Evolutionary conservation across 2,797 vertebrate genomes (phyloP).

Genomic region (Gymnothorax javanicus): DNA sequence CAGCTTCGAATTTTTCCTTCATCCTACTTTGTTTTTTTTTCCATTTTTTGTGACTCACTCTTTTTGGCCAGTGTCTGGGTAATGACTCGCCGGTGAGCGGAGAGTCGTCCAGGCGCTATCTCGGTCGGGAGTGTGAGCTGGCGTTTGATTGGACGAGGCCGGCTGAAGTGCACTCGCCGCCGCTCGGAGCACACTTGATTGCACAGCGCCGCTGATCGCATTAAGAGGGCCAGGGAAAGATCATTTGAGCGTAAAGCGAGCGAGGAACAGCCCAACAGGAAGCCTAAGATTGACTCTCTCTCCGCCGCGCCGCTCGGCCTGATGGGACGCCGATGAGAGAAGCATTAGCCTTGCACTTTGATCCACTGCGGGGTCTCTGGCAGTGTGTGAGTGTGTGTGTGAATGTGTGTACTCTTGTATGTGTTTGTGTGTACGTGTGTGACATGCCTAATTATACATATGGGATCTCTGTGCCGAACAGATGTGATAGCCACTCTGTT

Average conservation of each 20-base stretch:
- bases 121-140: slow-evolving; percentile 54
- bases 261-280: slow-evolving; percentile 57
- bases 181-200: slow-evolving; percentile 76
- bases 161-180: slow-evolving; percentile 72
- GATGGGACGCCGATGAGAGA: slow-evolving; percentile 42
- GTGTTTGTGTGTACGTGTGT: not conserved
- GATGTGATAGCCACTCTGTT: not conserved
- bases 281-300: slow-evolving; percentile 66
- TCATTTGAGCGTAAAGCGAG: slow-evolving; percentile 65
- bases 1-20: not conserved
- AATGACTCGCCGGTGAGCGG: slow-evolving; percentile 46
- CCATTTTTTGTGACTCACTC: not conserved
- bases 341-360: slow-evolving; percentile 50
- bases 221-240: slow-evolving; percentile 71
- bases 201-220: slow-evolving; percentile 73
- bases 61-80: slow-evolving; percentile 37
- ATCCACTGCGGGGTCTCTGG: slow-evolving; percentile 25
- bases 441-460: too few species aligned
- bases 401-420: slow-evolving; percentile 18
- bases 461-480: not conserved
- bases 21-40: not conserved
- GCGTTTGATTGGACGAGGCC: slow-evolving; percentile 73
- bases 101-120: slow-evolving; percentile 67
- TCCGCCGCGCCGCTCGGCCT: slow-evolving; percentile 36
- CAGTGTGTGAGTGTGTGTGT: slow-evolving; percentile 24